These are phyloP conservation scores for Arctopsyche grandis DNA, from an alignment of 1,140 invertebrate genomes.

Conservation along the genomic window DNA sequence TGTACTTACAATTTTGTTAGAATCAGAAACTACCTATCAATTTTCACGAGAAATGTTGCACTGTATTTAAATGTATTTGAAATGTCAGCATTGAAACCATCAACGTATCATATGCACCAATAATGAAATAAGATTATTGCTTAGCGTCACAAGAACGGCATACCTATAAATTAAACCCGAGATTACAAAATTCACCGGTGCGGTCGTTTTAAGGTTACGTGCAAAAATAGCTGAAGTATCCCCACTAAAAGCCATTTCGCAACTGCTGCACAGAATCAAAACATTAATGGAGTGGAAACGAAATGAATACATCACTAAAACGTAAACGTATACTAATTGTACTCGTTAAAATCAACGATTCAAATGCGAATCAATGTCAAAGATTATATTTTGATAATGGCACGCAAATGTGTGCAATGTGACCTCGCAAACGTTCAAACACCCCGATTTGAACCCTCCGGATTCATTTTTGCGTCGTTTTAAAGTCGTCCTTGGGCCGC, in stretches of 20 bases:
- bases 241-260: constrained; percentile 7
- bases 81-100: no score
- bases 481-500: constrained; percentile 13
- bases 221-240: constrained; percentile 26
- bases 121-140: not conserved
- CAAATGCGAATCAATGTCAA: not conserved
- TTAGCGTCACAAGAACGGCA: not conserved
- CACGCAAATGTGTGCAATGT: no score
- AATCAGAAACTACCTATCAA: no score
- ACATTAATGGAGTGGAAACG: constrained; percentile 26
- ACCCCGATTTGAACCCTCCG: not conserved
- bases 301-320: not conserved
- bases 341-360: not conserved
- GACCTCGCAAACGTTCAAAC: no score
- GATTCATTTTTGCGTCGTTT: not conserved
- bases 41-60: no score
- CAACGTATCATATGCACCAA: no score
- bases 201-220: constrained; percentile 9
- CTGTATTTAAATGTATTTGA: no score
- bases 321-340: not conserved
- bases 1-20: not conserved
- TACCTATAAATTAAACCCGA: not conserved
- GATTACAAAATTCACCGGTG: not conserved
- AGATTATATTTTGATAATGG: no score
- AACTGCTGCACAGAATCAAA: constrained; percentile 25